Base-by-base conservation (phyloP, 2,797 vertebrate genomes). In the Chiroxiphia lanceolata region DNA sequence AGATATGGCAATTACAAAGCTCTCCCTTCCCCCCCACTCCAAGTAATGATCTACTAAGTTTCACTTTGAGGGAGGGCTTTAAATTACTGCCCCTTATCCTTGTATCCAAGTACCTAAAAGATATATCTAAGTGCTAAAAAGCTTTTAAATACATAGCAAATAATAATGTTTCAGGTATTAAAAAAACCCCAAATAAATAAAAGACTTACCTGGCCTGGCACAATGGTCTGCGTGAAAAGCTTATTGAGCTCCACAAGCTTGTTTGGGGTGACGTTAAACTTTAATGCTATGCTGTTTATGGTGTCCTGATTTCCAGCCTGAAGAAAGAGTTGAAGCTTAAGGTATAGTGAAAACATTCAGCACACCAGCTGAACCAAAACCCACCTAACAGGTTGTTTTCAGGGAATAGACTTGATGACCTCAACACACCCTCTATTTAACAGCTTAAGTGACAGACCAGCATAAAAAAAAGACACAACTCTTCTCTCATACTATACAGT, bases 181-280 rank as follows among this genome's bases (percentile, higher is more conserved):
- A 38, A 60, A 82, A 38, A 42, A 2, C 0, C 6, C 9, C 56
- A 57, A 40, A 86, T 44, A 36, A 48, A 56, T 40, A 77, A 90
- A 79, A 61, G 12, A 67, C 96, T 98, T 98, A 99, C 99, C 99
- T 99, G 99, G 92, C 99, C 99, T 44, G 99, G 98, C 95, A 99
- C 98, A 94, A 99, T 98, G 11, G 99, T 99, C 68, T 98, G 99
- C 3, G 98, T 98, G 95, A 99, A 99, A 94, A 99, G 99, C 91
- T 98, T 99, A 98, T 99, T 99, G 88, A 99, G 97, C 96, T 99
- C 99, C 95, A 99, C 99, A 96, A 99, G 98, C 95, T 99, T 99
- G 97, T 99, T 99, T 51, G 99, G 99, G 78, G 99, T 99, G 97
- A 99, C 90, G 96, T 99, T 99, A 97, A 99, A 99, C 90, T 99